Conservation (phyloP, 2,797 vertebrate genomes). For the Triplophysa yarkandensis region DNA sequence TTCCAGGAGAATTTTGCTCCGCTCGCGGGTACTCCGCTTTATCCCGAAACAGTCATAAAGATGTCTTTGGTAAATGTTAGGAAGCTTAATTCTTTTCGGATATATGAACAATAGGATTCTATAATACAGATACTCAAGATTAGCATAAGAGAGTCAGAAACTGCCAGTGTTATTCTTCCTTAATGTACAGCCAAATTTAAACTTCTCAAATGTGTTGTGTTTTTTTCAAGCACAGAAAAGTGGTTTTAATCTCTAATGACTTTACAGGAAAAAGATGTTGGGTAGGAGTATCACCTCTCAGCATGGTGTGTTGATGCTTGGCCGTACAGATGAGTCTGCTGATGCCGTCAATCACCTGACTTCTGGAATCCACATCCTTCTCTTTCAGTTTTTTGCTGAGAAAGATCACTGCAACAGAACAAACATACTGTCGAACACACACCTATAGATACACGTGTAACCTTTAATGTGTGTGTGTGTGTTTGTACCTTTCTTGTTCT, state of each 20-base stretch:
- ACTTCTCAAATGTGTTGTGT: no score
- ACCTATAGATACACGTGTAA: background rate
- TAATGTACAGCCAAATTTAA: no score
- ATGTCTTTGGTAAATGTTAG: no score
- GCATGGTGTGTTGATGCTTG: slow-evolving; percentile 83
- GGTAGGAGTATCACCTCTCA: slow-evolving; percentile 54
- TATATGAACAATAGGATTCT: no score
- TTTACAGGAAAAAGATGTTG: background rate
- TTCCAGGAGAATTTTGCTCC: no score
- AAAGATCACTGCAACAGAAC: slow-evolving; percentile 74
- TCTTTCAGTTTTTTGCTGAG: slow-evolving; percentile 83
- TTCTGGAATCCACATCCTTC: slow-evolving; percentile 83
- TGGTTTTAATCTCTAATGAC: background rate
- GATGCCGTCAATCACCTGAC: slow-evolving; percentile 84
- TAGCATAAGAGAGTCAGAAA: no score
- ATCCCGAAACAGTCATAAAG: no score
- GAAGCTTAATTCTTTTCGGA: no score
- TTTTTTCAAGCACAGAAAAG: no score
- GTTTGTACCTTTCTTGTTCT: slow-evolving; percentile 80
- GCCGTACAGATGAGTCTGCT: slow-evolving; percentile 83
- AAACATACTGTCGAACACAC: background rate
- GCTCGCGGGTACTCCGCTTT: no score
- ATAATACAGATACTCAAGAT: no score
- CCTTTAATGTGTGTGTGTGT: slow-evolving; percentile 13
- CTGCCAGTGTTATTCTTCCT: no score